Conservation (phyloP, 2,113 vertebrate genomes). For the Antechinus flavipes region DNA sequence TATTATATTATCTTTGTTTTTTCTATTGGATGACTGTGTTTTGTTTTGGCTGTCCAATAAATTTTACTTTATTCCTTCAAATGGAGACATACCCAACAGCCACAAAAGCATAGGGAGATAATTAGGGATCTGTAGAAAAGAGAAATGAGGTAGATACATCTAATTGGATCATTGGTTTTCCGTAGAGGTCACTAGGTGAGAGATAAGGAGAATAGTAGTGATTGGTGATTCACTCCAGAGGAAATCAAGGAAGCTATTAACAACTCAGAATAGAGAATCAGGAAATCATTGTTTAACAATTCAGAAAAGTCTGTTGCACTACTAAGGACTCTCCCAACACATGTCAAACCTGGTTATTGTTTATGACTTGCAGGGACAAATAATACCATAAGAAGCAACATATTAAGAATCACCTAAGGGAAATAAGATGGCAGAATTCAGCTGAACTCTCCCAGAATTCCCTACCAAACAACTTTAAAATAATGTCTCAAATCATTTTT, state of each 20-base stretch:
- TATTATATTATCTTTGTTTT: background rate
- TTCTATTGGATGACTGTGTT: background rate
- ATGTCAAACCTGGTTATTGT: background rate
- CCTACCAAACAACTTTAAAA: no score
- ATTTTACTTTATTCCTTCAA: background rate
- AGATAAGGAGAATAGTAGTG: background rate
- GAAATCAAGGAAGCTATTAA: background rate
- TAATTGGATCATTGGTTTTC: background rate
- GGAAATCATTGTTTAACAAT: no score
- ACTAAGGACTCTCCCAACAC: background rate
- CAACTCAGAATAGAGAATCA: background rate
- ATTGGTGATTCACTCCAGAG: background rate
- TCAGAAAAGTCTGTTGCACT: background rate
- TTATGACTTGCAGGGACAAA: background rate
- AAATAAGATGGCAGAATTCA: background rate
- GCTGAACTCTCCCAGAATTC: background rate
- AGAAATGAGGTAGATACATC: background rate
- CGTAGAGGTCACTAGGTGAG: background rate
- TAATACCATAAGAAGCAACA: background rate
- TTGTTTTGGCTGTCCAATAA: background rate
- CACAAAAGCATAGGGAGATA: background rate
- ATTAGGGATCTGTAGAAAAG: background rate
- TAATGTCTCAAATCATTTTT: no score
- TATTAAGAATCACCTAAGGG: background rate
- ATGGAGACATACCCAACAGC: no score